Evolutionary conservation across 2,113 vertebrate species (phyloP), one percentile per base, ranked within the genome.

Genomic region (Periophthalmodon schlosseri): DNA sequence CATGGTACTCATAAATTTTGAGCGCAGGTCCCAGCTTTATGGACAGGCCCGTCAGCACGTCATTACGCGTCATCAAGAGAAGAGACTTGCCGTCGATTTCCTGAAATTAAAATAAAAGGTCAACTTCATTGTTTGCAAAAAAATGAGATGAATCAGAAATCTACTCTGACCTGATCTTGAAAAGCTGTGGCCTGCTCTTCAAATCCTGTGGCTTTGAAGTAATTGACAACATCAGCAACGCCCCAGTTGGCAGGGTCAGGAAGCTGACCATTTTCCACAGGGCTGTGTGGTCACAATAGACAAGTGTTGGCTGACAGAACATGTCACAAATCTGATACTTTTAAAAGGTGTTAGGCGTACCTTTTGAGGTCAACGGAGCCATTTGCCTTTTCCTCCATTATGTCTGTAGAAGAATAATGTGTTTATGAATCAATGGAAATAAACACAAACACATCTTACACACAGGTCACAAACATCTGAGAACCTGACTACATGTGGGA

Each of bases 41-140:
- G 44, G 97, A 97, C 92, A 99, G 95, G 92, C 98, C 98, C 39
- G 97, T 99, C 89, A 99, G 91, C 81, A 99, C 98, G 65, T 99
- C 98, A 74, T 98, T 97, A 65, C 98, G 96, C 52, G 97, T 99
- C 98, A 99, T 99, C 89, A 99, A 90, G 73, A 99, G 95, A 82
- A 99, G 93, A 69, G 98, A 99, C 91, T 99, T 99, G 72, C 97
- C 98, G 88, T 99, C 98, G 78, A 99, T 99, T 95, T 99, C 97
- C 98, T 99, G 69, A 63, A 58, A 58, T 1, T 15, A 58, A 67
- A 34, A 92, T 67, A 91, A 80, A 93, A 57, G n/a, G 68, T 63
- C 28, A 63, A 15, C 24, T 15, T 60, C 24, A 24, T 60, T 14
- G 23, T 60, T 63, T 63, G 33, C 3, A 36, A 34, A 64, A 13